Conservation (phyloP, 2,797 vertebrate genomes). For the Anguilla anguilla region DNA sequence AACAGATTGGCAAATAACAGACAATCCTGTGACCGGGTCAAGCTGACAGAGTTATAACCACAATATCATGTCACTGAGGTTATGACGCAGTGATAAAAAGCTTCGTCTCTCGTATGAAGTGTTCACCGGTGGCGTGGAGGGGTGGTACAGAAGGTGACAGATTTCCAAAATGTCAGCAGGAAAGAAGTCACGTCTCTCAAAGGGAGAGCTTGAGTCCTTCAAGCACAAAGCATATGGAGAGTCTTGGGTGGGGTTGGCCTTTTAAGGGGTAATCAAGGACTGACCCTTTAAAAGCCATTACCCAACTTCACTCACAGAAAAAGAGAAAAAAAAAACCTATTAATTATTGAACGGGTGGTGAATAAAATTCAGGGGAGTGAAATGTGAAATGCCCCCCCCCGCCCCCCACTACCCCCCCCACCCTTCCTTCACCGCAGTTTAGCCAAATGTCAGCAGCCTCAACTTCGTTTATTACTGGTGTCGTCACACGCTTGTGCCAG, state of each 20-base stretch:
- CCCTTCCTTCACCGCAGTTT: background rate
- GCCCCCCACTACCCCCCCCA: background rate
- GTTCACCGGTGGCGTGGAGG: background rate
- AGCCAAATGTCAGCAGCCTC: background rate
- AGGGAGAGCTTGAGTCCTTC: background rate
- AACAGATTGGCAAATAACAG: background rate
- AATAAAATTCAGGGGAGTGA: background rate
- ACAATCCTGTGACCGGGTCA: background rate
- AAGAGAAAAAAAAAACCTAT: background rate
- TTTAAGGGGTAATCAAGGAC: background rate
- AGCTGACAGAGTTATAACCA: background rate
- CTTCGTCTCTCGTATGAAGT: background rate
- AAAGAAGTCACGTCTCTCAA: background rate
- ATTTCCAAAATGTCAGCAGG: background rate
- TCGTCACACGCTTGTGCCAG: background rate
- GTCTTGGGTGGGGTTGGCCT: background rate
- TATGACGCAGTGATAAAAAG: background rate
- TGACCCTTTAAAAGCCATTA: slow-evolving; percentile 15
- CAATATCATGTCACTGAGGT: background rate
- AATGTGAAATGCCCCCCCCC: slow-evolving; percentile 11
- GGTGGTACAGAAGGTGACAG: background rate
- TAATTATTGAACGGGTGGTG: background rate
- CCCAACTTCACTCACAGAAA: background rate
- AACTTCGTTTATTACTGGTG: background rate
- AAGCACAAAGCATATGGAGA: background rate